A percentile compares a stretch with the other conserved stretches of the same genome.
These are phyloP conservation scores for Grammomys surdaster DNA, from an alignment of 2,113 vertebrate genomes.

Conservation along the genomic window DNA sequence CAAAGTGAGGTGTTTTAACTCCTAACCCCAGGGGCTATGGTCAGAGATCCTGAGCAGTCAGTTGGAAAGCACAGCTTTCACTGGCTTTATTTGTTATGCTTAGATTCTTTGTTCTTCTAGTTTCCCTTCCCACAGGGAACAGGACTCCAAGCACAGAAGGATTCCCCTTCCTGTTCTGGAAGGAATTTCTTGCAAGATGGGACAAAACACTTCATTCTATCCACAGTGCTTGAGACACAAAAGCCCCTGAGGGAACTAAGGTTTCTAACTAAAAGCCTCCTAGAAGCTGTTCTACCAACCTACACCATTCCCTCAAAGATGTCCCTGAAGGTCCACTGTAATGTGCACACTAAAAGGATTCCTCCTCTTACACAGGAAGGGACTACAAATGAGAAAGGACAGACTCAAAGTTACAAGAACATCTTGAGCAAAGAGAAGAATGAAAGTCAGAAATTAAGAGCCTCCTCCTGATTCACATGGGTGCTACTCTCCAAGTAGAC, in stretches of 20 bases:
- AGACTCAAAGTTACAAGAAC: neutral
- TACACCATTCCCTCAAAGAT: neutral
- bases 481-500: neutral
- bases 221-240: neutral
- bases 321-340: neutral
- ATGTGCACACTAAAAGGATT: neutral
- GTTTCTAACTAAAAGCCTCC: neutral
- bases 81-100: slow-evolving; percentile 3
- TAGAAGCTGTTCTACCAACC: neutral
- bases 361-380: neutral
- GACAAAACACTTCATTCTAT: neutral
- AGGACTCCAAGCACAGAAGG: neutral
- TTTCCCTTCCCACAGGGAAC: neutral
- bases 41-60: neutral
- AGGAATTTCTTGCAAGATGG: neutral
- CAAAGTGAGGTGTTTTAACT: slow-evolving; percentile 5
- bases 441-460: neutral
- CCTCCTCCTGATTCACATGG: neutral
- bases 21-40: neutral
- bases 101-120: slow-evolving; percentile 6
- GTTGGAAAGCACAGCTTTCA: slow-evolving; percentile 14
- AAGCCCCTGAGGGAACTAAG: neutral
- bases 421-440: neutral
- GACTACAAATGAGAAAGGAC: neutral
- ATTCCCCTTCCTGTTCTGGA: neutral